Base-by-base conservation (phyloP, 2,113 vertebrate genomes). In the Sporophila hypoxantha region DNA sequence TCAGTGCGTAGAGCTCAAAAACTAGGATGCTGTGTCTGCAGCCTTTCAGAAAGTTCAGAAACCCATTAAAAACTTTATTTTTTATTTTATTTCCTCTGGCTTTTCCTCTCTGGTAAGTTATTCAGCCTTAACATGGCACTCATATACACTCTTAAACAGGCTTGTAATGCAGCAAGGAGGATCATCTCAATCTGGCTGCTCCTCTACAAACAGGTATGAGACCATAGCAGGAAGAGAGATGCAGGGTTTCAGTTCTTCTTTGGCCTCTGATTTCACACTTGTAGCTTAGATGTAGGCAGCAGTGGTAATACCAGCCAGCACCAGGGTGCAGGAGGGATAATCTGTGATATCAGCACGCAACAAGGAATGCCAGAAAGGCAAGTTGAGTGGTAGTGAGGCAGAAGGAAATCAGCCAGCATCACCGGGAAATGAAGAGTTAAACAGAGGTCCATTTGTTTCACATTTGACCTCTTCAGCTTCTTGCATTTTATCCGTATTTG, bases 1-100 rank as follows among this genome's bases (percentile, higher is more conserved):
- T 80, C 67, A 82, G n/a, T 76, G 39, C 15, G 21, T 60, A 91
- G 68, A 94, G 85, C 59, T 92, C 73, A 79, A 82, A 94, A 91
- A 73, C 49, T 42, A 90, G 73, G 74, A 77, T 93, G 68, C 78
- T 81, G 68, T 76, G 71, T 90, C 86, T 92, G 82, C 69, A 85
- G 77, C 73, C 66, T 93, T 66, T 70, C 62, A 70, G 34, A 65
- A 90, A 90, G 67, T 75, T 85, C 61, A 74, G 59, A 89, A 90
- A 67, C 8, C 64, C 29, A 91, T 88, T 71, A 80, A 71, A 85
- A 93, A 59, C 27, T 88, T 91, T 30, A 19, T 44, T 75, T 92
- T 87, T 76, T 44, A 27, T 76, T 89, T 87, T 78, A 22, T 66
- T 88, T 56, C 30, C 22, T 49, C 77, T 46, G 19, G 5, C 9